Evolutionary conservation across 2,113 vertebrate species (phyloP), one percentile per base, ranked within the genome.

Genomic region (Coregonus clupeaformis): DNA sequence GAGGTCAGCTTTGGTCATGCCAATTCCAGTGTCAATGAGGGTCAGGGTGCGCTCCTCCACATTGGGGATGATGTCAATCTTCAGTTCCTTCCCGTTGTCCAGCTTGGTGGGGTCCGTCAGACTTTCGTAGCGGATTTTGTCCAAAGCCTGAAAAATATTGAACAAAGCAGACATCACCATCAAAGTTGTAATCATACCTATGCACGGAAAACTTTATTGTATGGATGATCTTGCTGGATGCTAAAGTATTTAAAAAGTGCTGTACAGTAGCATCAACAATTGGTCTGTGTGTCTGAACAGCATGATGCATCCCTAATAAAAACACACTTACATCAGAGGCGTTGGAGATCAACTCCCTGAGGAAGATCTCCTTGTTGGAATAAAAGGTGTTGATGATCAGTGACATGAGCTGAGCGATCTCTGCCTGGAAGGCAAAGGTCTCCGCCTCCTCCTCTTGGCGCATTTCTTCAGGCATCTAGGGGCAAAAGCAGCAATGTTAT

Each of bases 331-430:
- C 95, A 80, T 97, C 95, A 78, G 96, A 98, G 72, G 96, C 93
- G 2, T 96, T 97, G 72, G 97, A 98, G 86, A 98, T 96, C 80
- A 98, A 86, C 82, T 99, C 96, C 84, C 94, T 92, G 71, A 98
- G 93, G 78, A 98, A 98, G 79, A 97, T 97, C 84, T 97, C 96
- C 77, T 97, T 98, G 92, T 97, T 98, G 74, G 96, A 98, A 76
- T 97, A 98, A 77, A 98, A 99, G 36, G 97, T 98, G 87, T 97
- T 97, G 83, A 97, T 97, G 64, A 99, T 97, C 52, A 98, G 94
- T 52, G 96, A 97, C 96, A 97, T 96, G 36, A 98, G 94, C 87
- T 98, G 97, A 82, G 97, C 97, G 2, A 98, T 98, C 94, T 98
- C 96, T 84, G 95, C 97, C 95, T 98, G 97, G 83, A 98, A 98